These are phyloP conservation scores for Anticlea derivata DNA, from an alignment of 2,888 invertebrate genomes.

Conservation along the genomic window DNA sequence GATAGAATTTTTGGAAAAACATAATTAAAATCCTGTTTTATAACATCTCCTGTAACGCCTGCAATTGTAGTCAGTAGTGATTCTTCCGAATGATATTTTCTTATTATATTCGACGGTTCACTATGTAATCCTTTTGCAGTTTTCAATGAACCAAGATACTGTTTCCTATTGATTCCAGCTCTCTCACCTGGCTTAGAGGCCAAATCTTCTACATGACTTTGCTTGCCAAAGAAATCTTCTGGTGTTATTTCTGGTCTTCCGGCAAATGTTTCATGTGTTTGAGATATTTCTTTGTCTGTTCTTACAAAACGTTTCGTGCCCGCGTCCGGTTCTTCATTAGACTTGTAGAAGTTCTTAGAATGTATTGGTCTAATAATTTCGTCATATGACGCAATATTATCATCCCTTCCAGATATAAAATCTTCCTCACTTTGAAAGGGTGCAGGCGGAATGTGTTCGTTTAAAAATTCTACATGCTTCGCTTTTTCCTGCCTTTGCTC, in stretches of 20 bases:
- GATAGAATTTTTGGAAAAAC: constrained; percentile 47
- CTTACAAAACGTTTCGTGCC: not conserved
- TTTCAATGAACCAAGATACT: constrained; percentile 1
- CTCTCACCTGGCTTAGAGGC: not conserved
- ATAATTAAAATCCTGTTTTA: constrained; percentile 51
- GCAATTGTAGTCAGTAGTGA: constrained; percentile 18
- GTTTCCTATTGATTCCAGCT: not conserved
- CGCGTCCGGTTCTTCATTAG: not conserved
- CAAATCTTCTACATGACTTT: not conserved
- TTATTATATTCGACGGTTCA: not conserved
- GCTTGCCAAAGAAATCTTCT: not conserved
- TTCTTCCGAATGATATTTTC: constrained; percentile 40
- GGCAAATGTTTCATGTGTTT: not conserved
- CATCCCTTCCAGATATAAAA: constrained; percentile 2
- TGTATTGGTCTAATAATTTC: not conserved
- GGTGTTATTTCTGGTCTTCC: not conserved
- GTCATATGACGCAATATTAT: not conserved
- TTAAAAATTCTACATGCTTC: constrained; percentile 8
- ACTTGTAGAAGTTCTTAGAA: not conserved
- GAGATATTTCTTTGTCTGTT: not conserved
- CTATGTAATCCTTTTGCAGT: not conserved
- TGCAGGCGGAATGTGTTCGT: constrained; percentile 9
- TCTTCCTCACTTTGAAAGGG: constrained; percentile 20
- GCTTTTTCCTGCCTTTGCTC: constrained; percentile 7
- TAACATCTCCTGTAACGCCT: constrained; percentile 7